Conservation (phyloP, 1,140 invertebrate genomes). For the Oreohelix idahoensis region DNA sequence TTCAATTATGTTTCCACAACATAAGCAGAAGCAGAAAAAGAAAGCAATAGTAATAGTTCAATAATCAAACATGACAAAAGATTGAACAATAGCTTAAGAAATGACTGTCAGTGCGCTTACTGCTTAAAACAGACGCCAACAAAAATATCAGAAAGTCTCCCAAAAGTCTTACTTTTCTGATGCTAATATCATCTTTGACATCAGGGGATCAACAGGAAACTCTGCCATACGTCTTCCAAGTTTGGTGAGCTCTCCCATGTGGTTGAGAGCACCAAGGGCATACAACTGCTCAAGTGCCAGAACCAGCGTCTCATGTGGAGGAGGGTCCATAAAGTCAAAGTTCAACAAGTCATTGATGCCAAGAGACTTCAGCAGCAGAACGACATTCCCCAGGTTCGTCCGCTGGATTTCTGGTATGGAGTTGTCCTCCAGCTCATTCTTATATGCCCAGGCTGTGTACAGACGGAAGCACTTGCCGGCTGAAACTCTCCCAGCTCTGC, state of each 20-base stretch:
- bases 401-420: conserved; percentile 87
- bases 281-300: conserved; percentile 97
- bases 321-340: conserved; percentile 99
- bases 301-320: conserved; percentile 94
- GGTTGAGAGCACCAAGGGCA: conserved; percentile 97
- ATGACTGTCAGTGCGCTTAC: too few relatives aligned
- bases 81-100: too few relatives aligned
- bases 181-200: conserved; percentile 98
- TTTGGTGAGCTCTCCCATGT: conserved; percentile 96
- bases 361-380: conserved; percentile 71
- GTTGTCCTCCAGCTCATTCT: conserved; percentile 98
- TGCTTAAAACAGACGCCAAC: too few relatives aligned
- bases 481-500: conserved; percentile 71
- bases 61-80: too few relatives aligned
- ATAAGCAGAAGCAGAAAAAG: too few relatives aligned
- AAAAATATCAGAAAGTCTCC: neutral
- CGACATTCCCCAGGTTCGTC: conserved; percentile 74
- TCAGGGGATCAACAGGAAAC: conserved; percentile 98
- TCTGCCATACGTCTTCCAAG: conserved; percentile 98
- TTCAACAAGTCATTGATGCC: conserved; percentile 95
- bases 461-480: conserved; percentile 96
- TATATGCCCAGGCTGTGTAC: conserved; percentile 92
- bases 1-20: too few relatives aligned
- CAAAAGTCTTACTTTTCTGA: conserved; percentile 86
- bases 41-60: too few relatives aligned